Base-by-base conservation (phyloP, 2,888 invertebrate species). In the Arrhopalites spinosus region DNA sequence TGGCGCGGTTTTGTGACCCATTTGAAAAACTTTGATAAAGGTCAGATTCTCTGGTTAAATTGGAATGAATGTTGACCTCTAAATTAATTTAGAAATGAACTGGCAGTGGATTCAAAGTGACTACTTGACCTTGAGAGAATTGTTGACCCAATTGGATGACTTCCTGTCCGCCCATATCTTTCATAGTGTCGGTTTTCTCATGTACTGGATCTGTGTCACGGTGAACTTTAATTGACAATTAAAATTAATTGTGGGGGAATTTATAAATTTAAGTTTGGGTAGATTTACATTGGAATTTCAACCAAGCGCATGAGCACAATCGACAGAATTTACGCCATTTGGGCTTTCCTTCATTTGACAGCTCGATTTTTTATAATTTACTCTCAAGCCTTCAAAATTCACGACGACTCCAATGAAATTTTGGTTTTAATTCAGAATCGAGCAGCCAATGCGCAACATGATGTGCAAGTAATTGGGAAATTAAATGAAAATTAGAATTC, bases 141-240 rank as follows among this genome's bases (percentile, higher is more conserved):
- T 20, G 17, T 7, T 59, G 20, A 3, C 3, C 2, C 20, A 7
- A 20, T 23, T 59, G 3, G 59, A 59, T 11, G 25, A 59, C 7
- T 7, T 59, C 20, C 5, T 59, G 5, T 59, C 59, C 2, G 23
- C 59, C 2, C 13, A 23, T 23, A 59, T 59, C 20, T 23, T 59
- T 23, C 20, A 59, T 59, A 23, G 2, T 2, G 5, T 59, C 2
- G 20, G 8, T 23, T 59, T 59, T 13, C 2, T 59, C 20, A 11
- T 59, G 23, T n/a, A 59, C 59, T 59, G 59, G 59, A 59, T 59
- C 25, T 59, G 59, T 23, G 23, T 59, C 20, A 20, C 59, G 2
- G 59, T 59, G 13, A 23, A n/a, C 53, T 3, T n/a, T 13, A n/a
- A 36, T 36, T 36, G 36, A 36, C 36, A 36, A 36, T 36, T 11